phyloP scores from a whole-genome alignment of 2,888 invertebrate species.

The Epicampocera succincta region DNA sequence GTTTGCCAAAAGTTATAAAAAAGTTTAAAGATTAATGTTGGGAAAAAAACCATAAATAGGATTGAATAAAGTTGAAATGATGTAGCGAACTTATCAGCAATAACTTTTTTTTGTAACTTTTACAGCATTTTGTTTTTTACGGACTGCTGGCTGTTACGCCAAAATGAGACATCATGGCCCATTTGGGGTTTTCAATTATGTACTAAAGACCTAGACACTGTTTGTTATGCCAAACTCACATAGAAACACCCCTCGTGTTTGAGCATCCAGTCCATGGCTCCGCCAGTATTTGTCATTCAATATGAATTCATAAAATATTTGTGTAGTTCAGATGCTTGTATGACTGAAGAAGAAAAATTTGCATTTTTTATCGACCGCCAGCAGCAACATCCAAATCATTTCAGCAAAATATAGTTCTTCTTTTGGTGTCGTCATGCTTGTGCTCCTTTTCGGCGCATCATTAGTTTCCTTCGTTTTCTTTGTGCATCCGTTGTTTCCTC shows the following conservation, averaged over 20 bases:
- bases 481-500: constrained; percentile 6
- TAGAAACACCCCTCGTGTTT: neutral
- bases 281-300: neutral
- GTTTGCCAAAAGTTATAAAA: too few species aligned
- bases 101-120: too few species aligned
- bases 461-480: constrained; percentile 49
- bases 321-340: constrained; percentile 35
- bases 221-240: too few species aligned
- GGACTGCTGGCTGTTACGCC: too few species aligned
- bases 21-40: too few species aligned
- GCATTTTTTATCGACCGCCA: constrained; percentile 33
- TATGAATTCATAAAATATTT: constrained; percentile 24
- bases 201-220: too few species aligned
- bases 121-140: too few species aligned
- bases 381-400: constrained; percentile 14
- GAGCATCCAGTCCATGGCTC: neutral
- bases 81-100: too few species aligned
- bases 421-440: neutral
- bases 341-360: constrained; percentile 46
- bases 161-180: too few species aligned
- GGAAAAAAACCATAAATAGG: too few species aligned
- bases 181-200: too few species aligned
- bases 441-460: constrained; percentile 24
- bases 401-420: constrained; percentile 13
- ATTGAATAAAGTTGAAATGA: too few species aligned